These are phyloP conservation scores for Ranitomeya variabilis DNA, from an alignment of 2,113 vertebrate genomes.

Conservation along the genomic window DNA sequence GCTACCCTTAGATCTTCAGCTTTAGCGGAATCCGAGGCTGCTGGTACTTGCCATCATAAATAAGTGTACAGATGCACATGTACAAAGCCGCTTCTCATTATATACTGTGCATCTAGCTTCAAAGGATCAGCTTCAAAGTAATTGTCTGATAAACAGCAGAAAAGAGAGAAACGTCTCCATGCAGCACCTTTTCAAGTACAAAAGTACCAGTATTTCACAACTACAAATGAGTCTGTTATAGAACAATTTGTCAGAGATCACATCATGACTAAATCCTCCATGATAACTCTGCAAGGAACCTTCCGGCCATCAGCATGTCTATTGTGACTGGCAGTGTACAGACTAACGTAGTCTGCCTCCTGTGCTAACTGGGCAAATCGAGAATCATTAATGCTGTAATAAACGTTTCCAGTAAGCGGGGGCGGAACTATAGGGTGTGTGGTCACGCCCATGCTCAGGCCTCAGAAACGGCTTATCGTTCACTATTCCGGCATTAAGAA, in stretches of 20 bases:
- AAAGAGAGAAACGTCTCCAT: not conserved
- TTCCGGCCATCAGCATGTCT: not conserved
- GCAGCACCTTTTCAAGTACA: slow-evolving; percentile 31
- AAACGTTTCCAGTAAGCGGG: not conserved
- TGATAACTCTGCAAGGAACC: not conserved
- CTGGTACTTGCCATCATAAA: slow-evolving; percentile 29
- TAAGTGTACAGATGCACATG: slow-evolving; percentile 32
- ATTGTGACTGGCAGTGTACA: not conserved
- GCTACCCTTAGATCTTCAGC: not conserved
- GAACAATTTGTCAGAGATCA: slow-evolving; percentile 41
- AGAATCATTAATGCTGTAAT: not conserved
- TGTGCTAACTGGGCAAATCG: not conserved
- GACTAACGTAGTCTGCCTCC: not conserved
- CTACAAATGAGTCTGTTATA: slow-evolving; percentile 44
- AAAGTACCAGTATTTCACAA: not conserved
- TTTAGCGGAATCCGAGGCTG: not conserved
- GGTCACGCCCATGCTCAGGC: not conserved
- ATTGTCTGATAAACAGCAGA: slow-evolving; percentile 39
- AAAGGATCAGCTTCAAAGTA: slow-evolving; percentile 46
- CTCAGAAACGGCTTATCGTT: not conserved
- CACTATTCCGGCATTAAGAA: not conserved
- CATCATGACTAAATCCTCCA: not conserved
- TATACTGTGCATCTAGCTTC: not conserved
- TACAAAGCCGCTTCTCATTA: slow-evolving; percentile 31
- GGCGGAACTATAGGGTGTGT: not conserved